These are phyloP conservation scores for Cairina moschata DNA, from an alignment of 2,113 vertebrate species.

Conservation along the genomic window DNA sequence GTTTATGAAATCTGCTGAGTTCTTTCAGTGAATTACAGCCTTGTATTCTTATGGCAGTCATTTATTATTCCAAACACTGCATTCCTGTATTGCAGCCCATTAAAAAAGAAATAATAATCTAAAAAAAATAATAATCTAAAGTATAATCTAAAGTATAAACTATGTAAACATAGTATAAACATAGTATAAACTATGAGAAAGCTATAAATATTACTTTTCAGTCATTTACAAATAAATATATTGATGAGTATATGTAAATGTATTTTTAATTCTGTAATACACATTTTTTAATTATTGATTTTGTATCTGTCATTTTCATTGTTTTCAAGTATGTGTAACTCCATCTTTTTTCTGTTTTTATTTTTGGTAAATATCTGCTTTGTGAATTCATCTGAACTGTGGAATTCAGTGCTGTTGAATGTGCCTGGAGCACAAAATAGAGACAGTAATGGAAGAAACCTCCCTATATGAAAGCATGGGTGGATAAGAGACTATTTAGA, in stretches of 20 bases:
- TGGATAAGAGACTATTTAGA: not conserved
- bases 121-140: too few species aligned
- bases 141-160: not conserved
- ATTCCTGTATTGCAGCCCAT: not conserved
- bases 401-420: constrained; percentile 43
- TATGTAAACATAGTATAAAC: not conserved
- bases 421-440: not conserved
- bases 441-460: not conserved
- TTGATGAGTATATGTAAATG: not conserved
- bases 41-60: not conserved
- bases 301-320: not conserved
- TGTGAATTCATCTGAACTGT: constrained; percentile 49
- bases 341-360: not conserved
- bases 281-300: constrained; percentile 21
- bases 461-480: not conserved
- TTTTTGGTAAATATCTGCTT: constrained; percentile 29
- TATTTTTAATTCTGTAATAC: constrained; percentile 3
- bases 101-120: constrained; percentile 34
- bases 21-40: constrained; percentile 15
- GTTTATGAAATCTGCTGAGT: not conserved
- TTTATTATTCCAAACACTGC: constrained; percentile 3
- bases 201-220: not conserved
- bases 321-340: not conserved
- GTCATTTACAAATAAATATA: not conserved
- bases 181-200: not conserved